phyloP scores from a whole-genome alignment of 2,888 invertebrate genomes.

The Willowsia nigromaculata region DNA sequence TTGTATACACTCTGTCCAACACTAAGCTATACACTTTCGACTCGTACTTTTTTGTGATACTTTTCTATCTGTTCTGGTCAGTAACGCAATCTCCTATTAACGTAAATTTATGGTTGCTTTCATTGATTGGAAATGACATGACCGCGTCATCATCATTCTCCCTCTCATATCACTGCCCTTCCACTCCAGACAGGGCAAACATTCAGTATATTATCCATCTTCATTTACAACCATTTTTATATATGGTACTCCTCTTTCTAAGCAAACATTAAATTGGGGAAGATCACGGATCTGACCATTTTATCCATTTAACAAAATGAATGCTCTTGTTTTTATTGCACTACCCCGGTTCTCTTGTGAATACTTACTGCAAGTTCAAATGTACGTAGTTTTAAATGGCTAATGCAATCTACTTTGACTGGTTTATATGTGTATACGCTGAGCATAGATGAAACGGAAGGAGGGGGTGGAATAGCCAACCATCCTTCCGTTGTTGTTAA shows the following conservation, averaged over 20 bases:
- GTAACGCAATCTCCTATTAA: not conserved
- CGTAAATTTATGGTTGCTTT: not conserved
- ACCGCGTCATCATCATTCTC: slow-evolving; percentile 4
- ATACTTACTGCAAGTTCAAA: not conserved
- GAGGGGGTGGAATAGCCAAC: not conserved
- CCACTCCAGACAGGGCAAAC: not conserved
- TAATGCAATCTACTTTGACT: not conserved
- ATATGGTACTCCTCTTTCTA: slow-evolving; percentile 3
- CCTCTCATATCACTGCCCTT: not conserved
- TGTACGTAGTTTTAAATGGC: not conserved
- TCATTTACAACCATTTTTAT: not conserved
- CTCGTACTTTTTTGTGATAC: no score
- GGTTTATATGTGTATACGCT: no score
- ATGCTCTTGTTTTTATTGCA: not conserved
- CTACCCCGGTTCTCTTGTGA: not conserved
- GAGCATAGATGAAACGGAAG: not conserved
- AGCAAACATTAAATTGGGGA: not conserved
- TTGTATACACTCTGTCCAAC: no score
- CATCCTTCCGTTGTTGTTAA: not conserved
- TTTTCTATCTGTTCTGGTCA: not conserved
- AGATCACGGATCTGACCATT: slow-evolving; percentile 8
- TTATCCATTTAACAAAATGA: not conserved
- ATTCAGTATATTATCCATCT: not conserved
- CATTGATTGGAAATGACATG: slow-evolving; percentile 28
- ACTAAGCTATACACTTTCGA: no score